phyloP scores from a whole-genome alignment of 2,888 invertebrate species.

The Pasiphila rectangulata region DNA sequence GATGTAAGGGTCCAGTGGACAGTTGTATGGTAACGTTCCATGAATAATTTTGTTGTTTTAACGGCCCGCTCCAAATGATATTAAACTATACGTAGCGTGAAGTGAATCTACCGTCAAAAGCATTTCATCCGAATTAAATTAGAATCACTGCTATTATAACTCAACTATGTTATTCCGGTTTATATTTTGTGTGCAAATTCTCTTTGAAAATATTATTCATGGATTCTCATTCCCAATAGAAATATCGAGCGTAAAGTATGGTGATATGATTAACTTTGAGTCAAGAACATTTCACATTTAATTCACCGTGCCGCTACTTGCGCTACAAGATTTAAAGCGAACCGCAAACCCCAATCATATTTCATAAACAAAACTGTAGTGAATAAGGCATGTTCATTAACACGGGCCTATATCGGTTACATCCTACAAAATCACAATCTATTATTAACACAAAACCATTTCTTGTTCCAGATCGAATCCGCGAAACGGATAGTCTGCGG shows the following conservation, averaged over 20 bases:
- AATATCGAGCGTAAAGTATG: neutral
- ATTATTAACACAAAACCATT: slow-evolving; percentile 58
- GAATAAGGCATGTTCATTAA: slow-evolving; percentile 22
- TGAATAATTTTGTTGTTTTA: slow-evolving; percentile 26
- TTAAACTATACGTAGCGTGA: slow-evolving; percentile 23
- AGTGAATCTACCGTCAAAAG: slow-evolving; percentile 13
- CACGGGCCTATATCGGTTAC: slow-evolving; percentile 39
- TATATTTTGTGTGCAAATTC: slow-evolving; percentile 9
- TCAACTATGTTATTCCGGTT: slow-evolving; percentile 11
- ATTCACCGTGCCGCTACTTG: too few relatives aligned
- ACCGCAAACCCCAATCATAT: slow-evolving; percentile 22
- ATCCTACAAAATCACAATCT: slow-evolving; percentile 42
- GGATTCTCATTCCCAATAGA: neutral
- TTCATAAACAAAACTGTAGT: slow-evolving; percentile 24
- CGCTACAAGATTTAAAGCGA: slow-evolving; percentile 10
- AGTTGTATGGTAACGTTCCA: slow-evolving; percentile 8
- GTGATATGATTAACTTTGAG: too few relatives aligned
- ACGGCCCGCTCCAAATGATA: slow-evolving; percentile 21
- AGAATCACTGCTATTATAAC: slow-evolving; percentile 21
- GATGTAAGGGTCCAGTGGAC: slow-evolving; percentile 8
- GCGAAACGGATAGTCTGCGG: slow-evolving; percentile 56
- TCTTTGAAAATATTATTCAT: slow-evolving; percentile 1
- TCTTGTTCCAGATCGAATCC: slow-evolving; percentile 68
- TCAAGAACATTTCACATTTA: too few relatives aligned
- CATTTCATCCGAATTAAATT: slow-evolving; percentile 22